phyloP scores from a whole-genome alignment of 2,797 vertebrate genomes.

The Pygocentrus nattereri region DNA sequence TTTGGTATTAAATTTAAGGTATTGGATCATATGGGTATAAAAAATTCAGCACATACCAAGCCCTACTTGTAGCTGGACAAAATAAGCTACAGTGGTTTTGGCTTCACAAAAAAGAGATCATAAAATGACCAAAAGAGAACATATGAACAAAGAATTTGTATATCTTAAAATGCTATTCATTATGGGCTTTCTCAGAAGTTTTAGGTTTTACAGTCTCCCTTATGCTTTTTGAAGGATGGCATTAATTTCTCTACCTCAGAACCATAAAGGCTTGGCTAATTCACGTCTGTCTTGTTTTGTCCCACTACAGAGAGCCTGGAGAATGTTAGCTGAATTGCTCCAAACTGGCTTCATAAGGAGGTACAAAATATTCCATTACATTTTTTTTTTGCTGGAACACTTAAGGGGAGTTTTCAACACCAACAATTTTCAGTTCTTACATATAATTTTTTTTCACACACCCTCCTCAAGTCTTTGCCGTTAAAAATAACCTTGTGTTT shows the following conservation, averaged over 20 bases:
- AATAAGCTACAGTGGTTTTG: background rate
- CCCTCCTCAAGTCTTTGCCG: background rate
- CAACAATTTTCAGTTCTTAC: background rate
- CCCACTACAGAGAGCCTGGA: background rate
- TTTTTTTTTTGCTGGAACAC: background rate
- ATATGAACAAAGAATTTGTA: background rate
- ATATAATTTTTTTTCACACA: background rate
- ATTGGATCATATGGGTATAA: too few relatives aligned
- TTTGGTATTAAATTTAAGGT: too few relatives aligned
- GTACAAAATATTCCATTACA: background rate
- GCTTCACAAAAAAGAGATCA: background rate
- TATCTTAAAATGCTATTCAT: background rate
- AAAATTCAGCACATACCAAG: too few relatives aligned
- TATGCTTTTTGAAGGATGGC: too few relatives aligned
- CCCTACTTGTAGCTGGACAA: background rate
- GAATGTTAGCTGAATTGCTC: background rate
- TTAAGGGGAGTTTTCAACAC: background rate
- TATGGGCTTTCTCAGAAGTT: background rate
- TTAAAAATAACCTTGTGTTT: conserved; percentile 47
- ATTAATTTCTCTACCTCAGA: background rate
- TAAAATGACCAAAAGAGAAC: background rate
- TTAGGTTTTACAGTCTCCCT: background rate
- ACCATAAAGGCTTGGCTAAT: background rate
- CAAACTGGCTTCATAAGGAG: background rate
- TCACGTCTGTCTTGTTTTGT: background rate